These are phyloP conservation scores for Danaus plexippus DNA, from an alignment of 1,140 invertebrate genomes.

Conservation along the genomic window DNA sequence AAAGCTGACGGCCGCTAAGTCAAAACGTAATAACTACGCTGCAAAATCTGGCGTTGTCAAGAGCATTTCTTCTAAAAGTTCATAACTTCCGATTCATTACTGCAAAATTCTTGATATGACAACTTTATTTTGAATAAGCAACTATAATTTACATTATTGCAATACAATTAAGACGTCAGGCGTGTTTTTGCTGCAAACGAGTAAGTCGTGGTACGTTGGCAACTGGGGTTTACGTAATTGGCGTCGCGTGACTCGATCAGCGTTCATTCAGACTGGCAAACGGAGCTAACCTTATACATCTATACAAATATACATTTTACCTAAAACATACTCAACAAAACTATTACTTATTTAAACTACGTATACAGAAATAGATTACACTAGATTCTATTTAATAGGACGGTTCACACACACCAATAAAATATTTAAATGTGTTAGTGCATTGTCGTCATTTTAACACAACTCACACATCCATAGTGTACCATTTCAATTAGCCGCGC, in stretches of 20 bases:
- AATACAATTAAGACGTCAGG: slow-evolving; percentile 55
- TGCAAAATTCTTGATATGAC: too few species aligned
- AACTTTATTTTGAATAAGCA: slow-evolving; percentile 23
- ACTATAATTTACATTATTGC: slow-evolving; percentile 49
- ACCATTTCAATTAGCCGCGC: slow-evolving; percentile 20
- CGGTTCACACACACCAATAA: background rate
- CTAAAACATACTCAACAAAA: too few species aligned
- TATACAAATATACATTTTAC: slow-evolving; percentile 11
- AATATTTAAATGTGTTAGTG: slow-evolving; percentile 8
- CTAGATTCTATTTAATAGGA: too few species aligned
- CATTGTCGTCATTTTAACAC: background rate
- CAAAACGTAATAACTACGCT: too few species aligned
- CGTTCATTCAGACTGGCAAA: slow-evolving; percentile 51
- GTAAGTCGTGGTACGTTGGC: slow-evolving; percentile 44
- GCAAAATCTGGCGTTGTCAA: too few species aligned
- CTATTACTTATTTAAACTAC: too few species aligned
- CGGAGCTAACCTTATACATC: slow-evolving; percentile 21
- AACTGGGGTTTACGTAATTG: slow-evolving; percentile 54
- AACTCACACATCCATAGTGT: slow-evolving; percentile 12
- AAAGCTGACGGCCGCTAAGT: too few species aligned
- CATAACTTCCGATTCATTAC: too few species aligned
- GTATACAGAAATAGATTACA: too few species aligned
- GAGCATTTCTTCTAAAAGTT: too few species aligned
- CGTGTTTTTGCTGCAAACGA: slow-evolving; percentile 51
- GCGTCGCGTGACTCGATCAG: slow-evolving; percentile 52